Evolutionary conservation across 1,140 invertebrate genomes (phyloP), one percentile per base, ranked within the genome.

Genomic region (Periplaneta americana): DNA sequence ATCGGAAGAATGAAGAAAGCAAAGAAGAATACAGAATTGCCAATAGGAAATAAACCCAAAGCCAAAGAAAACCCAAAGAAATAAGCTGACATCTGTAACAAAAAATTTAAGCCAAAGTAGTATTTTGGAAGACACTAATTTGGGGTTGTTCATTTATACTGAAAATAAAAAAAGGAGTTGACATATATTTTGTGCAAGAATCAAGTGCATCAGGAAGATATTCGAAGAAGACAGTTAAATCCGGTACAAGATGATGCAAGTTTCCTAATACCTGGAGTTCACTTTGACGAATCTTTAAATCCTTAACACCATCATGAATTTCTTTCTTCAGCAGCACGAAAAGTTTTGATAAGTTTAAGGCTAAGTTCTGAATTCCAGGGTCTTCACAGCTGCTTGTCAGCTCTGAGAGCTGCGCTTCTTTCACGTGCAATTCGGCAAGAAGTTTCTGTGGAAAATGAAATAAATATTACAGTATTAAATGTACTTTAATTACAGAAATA

Each of bases 381-480:
- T 88, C 84, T 74, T 90, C 88, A 87, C 90, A 91, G 85, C 90
- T 89, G 66, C 89, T 86, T 78, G 88, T 88, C 81, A 93, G 89
- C 83, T 92, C 91, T 48, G 88, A 87, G 57, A 93, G 87, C 84
- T 91, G 88, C 82, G 88, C 87, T 85, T 93, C 89, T 84, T 90
- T 90, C 66, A 89, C 87, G 80, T 89, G 88, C 81, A 93, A 88
- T 84, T 93, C 91, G 83, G 89, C 88, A 83, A 90, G 89, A 77
- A 93, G 88, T 17, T 34, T 48, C 77, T 34, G 34, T 22, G 28
- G 15, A n/a, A 78, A 28, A 78, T 17, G 22, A 28, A 77, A 11
- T 4, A 31, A 22, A 35, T 22, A 28, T 78, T 34, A 36, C 8
- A n/a, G n/a, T n/a, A n/a, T 48, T 4, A 31, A 37, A 17, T 37